Base-by-base conservation (phyloP, 2,113 vertebrate species). In the Chionodraco myersi region DNA sequence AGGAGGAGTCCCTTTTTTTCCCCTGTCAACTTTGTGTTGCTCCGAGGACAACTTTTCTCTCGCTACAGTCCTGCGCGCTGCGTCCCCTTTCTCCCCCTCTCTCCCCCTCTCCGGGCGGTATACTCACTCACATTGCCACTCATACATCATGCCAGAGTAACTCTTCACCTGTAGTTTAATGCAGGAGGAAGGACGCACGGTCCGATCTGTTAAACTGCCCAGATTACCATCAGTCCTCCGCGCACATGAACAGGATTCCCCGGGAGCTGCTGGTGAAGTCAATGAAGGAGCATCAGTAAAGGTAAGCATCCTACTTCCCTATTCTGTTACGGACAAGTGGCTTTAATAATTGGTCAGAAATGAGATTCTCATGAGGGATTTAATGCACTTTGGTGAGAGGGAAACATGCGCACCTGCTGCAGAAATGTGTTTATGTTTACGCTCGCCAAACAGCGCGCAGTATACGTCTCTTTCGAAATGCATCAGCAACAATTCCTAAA, bases 271-370 rank as follows among this genome's bases (percentile, higher is more conserved):
- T 23, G 77, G 73, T 56, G 83, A 90, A 81, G 85, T 91, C 89
- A 71, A 91, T 92, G 90, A 94, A 86, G 89, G 89, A 30, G 85
- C 86, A 69, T 82, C 88, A 79, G 79, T 92, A 81, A 92, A 94
- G 94, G 94, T 94, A 94, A 93, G 92, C 83, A n/a, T 45, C 75
- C 58, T 36, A 41, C 79, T 89, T 87, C 67, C 57, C 26, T 75
- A n/a, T 84, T 75, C 72, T 71, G 63, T 74, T 86, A 45, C 48
- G 12, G 78, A 85, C 79, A 71, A 26, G 82, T 72, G 76, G 67
- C 81, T 82, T 90, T 89, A 88, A 92, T 89, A 89, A 89, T 82
- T 54, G 49, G 66, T 62, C 75, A 75, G 79, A 68, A 85, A 75
- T 74, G 8, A 63, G 54, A 77, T 64, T 79, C 71, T 86, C 88